Base-by-base conservation (phyloP, 2,888 invertebrate genomes). In the Tenthredo amoena region DNA sequence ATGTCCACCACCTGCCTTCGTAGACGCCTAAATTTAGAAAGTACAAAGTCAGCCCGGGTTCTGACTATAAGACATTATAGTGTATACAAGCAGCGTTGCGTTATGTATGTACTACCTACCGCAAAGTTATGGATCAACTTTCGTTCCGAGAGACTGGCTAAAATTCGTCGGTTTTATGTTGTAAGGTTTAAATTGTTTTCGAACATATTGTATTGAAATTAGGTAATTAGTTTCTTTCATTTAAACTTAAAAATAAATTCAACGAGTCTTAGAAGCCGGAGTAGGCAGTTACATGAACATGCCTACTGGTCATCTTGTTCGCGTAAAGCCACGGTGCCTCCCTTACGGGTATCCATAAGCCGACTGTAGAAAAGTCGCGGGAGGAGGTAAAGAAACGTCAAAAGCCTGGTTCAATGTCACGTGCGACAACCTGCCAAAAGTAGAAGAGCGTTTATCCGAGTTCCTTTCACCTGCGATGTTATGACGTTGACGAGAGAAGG, bases 21-120 rank as follows among this genome's bases (percentile, higher is more conserved):
- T 77, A 55, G 81, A 37, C 88, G 89, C 90, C 91, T 91, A 92
- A 92, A 91, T 91, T 92, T 92, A 91, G 91, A 92, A 91, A 91
- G 91, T 90, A 88, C 87, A 87, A 87, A 87, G 88, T 87, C 87
- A 87, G 81, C 81, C 81, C 81, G 50, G 81, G 50, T 81, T 62
- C 81, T 62, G 26, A 12, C 40, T 37, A 18, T 79, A 55, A 43
- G 34, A 55, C 47, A n/a, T 10, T 76, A 34, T 43, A 74, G 5
- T 71, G 37, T 37, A 15, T 43, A 43, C 47, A 34, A 21, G 77
- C 34, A 77, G 50, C 77, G 34, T 55, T 55, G 55, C 50, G 77
- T 55, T 50, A 50, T 55, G 55, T 74, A 58, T 21, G 55, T 58
- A 58, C 37, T 58, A 79, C 31, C 26, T 18, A 81, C 9, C 26